Percentiles rank a stretch among this genome's conserved stretches.
Conservation (phyloP, 2,888 invertebrate species). For the Drosophila kuntzei region DNA sequence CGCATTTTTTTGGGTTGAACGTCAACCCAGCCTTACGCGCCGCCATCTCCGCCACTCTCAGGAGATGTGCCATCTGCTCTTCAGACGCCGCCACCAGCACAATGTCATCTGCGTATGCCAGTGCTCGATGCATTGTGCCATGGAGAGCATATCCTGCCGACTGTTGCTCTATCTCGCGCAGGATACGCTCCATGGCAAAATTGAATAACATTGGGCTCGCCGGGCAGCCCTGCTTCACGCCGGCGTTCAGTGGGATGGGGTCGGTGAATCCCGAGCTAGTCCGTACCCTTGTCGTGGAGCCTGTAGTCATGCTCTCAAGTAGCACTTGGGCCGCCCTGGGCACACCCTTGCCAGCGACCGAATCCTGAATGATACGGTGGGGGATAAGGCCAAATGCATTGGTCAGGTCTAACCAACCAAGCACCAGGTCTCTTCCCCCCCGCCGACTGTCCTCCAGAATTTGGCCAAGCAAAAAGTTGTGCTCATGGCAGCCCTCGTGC, state of each 20-base stretch:
- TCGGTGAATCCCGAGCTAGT: neutral
- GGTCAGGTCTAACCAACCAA: neutral
- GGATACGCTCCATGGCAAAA: neutral
- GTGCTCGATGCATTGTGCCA: neutral
- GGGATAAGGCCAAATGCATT: neutral
- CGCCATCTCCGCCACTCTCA: neutral
- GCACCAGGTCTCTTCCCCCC: neutral
- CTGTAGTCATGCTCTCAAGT: neutral
- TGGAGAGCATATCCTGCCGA: neutral
- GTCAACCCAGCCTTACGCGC: neutral
- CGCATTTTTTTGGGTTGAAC: neutral
- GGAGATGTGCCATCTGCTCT: neutral
- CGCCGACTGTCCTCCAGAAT: neutral
- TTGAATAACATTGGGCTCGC: neutral
- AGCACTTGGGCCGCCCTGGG: neutral
- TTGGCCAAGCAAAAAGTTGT: neutral
- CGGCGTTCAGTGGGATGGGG: neutral
- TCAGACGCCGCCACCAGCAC: neutral
- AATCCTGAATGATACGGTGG: neutral
- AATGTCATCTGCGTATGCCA: neutral
- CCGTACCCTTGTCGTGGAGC: neutral
- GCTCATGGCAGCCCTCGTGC: constrained; percentile 2
- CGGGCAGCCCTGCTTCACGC: neutral
- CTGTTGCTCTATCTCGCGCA: neutral
- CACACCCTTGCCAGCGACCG: neutral